Evolutionary conservation across 2,797 vertebrate species (phyloP), one percentile per base, ranked within the genome.

Genomic region (Neosalanx taihuensis): DNA sequence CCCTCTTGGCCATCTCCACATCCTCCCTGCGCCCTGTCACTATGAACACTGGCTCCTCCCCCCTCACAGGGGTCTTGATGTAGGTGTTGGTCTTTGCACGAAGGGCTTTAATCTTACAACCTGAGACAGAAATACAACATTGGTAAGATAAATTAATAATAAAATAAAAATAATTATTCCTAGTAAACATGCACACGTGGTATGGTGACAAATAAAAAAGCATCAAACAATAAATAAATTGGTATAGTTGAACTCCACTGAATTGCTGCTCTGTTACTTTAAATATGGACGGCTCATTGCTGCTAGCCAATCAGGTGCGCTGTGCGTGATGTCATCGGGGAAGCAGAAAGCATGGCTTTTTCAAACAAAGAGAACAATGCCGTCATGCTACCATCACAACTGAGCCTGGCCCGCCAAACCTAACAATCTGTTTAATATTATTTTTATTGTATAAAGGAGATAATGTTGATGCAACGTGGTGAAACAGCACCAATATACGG

Each of bases 351-450:
- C 94, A 93, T 94, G 94, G 94, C 92, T 92, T 92, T 93, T 93
- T 94, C 95, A 95, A 97, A 98, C 96, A 98, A 98, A 98, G 96
- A 89, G 96, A 97, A 98, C 96, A 97, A 98, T 96, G 93, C 93
- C 86, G 51, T 81, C 84, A 85, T 64, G 87, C 72, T 72, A 68
- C 71, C 80, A 67, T 71, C 79, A 83, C 80, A 78, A 64, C 77
- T 64, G 81, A 74, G 61, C 31, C 72, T 72, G 71, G 9, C 62
- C 9, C 59, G 46, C 51, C 63, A 2, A 68, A 65, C 58, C 74
- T 35, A 29, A 15, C 60, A 13, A 9, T 9, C 31, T 1, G 4
- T 0, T 0, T 29, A 10, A 3, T 37, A 20, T 1, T 0, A 63
- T 1, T 64, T 1, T 33, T 64, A 63, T 41, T 29, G 20, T 26